Base-by-base conservation (phyloP, 2,888 invertebrate species). In the Asteroscopus sphinx region DNA sequence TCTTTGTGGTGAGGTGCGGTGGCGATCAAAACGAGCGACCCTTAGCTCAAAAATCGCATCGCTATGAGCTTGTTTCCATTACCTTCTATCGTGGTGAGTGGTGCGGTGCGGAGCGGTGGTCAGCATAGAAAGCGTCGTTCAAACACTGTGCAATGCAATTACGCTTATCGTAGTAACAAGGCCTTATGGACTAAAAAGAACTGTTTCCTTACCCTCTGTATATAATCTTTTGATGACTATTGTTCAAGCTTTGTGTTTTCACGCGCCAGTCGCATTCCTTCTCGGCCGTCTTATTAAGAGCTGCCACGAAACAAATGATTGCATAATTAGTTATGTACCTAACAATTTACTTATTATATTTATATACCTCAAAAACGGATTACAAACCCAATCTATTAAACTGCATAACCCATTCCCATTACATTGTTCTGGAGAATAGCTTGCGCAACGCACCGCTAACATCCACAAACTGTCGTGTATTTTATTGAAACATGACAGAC, bases 381-480 rank as follows among this genome's bases (percentile, higher is more conserved):
- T 63, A 88, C 88, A 76, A 81, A 92, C 91, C 92, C 76, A 78
- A 56, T 92, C 87, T 52, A 90, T 40, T 35, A 84, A 81, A 63
- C 62, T 46, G 80, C 92, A 92, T 60, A 83, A 79, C 53, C 47
- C 73, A 79, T 76, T 83, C 6, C 76, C 71, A 46, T 81, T 71
- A 79, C 80, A 89, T 47, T 56, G 73, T 25, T 79, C 73, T 12
- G 90, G 89, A 8, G 82, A 68, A 35, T 79, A 52, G 66, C 81
- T 88, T 78, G 86, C 85, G 81, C 88, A 93, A 90, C 87, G 88
- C 88, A 93, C 92, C 79, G 90, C 86, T 82, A 89, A 80, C 65
- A 76, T 72, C 89, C 91, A 93, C 6, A 86, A 30, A 55, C 62
- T 48, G 59, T 91, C 83, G 55, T 80, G 74, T 26, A 83, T 78